Percentiles rank a stretch among this genome's conserved stretches.
phyloP scores from a whole-genome alignment of 1,140 invertebrate species.

The Drosophila eugracilis region DNA sequence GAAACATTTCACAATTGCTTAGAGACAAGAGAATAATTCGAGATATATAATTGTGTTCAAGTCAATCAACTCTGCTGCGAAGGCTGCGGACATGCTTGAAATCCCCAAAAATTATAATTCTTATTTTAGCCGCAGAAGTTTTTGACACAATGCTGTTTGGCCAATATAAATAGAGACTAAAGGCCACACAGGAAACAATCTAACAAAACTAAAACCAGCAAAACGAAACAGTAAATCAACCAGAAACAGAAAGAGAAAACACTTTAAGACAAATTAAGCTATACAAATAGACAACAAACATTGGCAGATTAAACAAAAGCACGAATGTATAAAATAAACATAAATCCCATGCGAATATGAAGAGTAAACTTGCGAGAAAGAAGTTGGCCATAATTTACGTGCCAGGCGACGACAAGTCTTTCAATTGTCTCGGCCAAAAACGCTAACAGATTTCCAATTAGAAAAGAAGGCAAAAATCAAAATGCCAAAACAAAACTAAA shows the following conservation, averaged over 20 bases:
- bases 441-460: slow-evolving; percentile 39
- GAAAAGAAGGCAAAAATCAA: slow-evolving; percentile 4
- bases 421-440: slow-evolving; percentile 32
- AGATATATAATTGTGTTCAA: slow-evolving; percentile 13
- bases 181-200: slow-evolving; percentile 22
- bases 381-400: slow-evolving; percentile 40
- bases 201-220: slow-evolving; percentile 26
- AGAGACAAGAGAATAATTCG: slow-evolving; percentile 24
- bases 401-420: slow-evolving; percentile 44
- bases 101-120: slow-evolving; percentile 13
- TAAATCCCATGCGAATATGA: slow-evolving; percentile 27
- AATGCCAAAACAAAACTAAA: slow-evolving; percentile 18
- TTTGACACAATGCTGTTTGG: slow-evolving; percentile 16
- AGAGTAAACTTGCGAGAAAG: slow-evolving; percentile 20
- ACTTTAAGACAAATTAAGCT: slow-evolving; percentile 52
- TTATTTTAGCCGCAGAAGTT: slow-evolving; percentile 1
- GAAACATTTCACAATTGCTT: slow-evolving; percentile 47
- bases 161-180: slow-evolving; percentile 21
- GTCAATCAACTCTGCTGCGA: slow-evolving; percentile 60
- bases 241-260: slow-evolving; percentile 42
- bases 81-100: slow-evolving; percentile 40
- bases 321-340: slow-evolving; percentile 17
- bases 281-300: slow-evolving; percentile 34
- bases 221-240: slow-evolving; percentile 37
- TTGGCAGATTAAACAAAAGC: slow-evolving; percentile 27